A percentile compares a stretch with the other conserved stretches of the same genome.
Conservation (phyloP, 2,888 invertebrate species). For the Apocheima hispidaria region DNA sequence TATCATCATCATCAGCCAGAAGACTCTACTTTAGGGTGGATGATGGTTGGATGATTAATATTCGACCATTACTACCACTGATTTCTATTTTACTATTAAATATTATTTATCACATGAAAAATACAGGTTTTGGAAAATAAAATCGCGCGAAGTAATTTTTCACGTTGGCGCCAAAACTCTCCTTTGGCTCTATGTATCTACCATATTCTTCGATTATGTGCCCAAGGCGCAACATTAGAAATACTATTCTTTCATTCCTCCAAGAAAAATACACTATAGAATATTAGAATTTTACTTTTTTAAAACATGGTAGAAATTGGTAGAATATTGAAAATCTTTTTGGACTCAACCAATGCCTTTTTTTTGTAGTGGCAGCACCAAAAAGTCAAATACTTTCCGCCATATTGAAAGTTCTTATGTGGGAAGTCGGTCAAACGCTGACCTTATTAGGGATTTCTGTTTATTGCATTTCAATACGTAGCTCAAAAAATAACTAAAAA, state of each 20-base stretch:
- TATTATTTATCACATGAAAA: too few relatives aligned
- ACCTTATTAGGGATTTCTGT: conserved; percentile 77
- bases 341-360: conserved; percentile 7
- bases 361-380: conserved; percentile 61
- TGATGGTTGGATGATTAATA: too few relatives aligned
- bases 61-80: too few relatives aligned
- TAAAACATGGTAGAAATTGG: neutral
- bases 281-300: neutral
- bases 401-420: conserved; percentile 82
- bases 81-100: too few relatives aligned
- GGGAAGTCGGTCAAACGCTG: conserved; percentile 82
- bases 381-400: conserved; percentile 75
- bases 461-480: conserved; percentile 63
- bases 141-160: too few relatives aligned
- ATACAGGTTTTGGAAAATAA: too few relatives aligned
- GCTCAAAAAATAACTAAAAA: conserved; percentile 63
- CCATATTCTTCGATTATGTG: too few relatives aligned
- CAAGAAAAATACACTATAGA: conserved; percentile 9
- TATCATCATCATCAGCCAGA: too few relatives aligned
- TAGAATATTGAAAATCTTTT: neutral
- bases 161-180: too few relatives aligned
- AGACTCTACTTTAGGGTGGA: too few relatives aligned
- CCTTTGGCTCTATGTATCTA: too few relatives aligned
- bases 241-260: too few relatives aligned
- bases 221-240: neutral